Evolutionary conservation across 2,888 invertebrate genomes (phyloP).

Genomic region (Epicampocera succincta): DNA sequence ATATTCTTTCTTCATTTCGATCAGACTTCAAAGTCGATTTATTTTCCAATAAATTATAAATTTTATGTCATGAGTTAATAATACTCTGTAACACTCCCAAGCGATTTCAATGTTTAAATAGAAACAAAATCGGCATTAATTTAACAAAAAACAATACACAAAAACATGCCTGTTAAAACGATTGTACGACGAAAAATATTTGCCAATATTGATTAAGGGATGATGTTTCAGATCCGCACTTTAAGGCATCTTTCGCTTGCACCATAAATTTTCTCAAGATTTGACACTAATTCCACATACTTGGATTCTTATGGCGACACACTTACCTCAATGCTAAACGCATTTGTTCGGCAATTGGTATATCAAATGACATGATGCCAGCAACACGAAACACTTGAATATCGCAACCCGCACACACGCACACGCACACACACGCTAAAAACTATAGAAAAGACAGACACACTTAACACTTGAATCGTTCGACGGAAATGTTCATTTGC

Average conservation of each 20-base stretch:
- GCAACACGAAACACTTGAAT: background rate
- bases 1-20: too few relatives aligned
- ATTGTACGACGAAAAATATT: too few relatives aligned
- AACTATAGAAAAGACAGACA: background rate
- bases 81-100: too few relatives aligned
- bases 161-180: too few relatives aligned
- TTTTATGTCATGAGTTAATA: too few relatives aligned
- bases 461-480: background rate
- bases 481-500: conserved; percentile 22
- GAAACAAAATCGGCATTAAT: too few relatives aligned
- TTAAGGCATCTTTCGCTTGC: background rate
- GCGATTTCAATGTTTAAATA: too few relatives aligned
- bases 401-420: background rate
- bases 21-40: too few relatives aligned
- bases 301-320: conserved; percentile 15
- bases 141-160: too few relatives aligned
- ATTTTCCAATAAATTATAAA: too few relatives aligned
- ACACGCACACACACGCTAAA: background rate
- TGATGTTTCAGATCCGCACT: conserved; percentile 20
- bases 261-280: conserved; percentile 1
- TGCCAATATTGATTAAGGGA: too few relatives aligned
- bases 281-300: conserved; percentile 12
- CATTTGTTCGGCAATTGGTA: conserved; percentile 79
- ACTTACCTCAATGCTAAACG: conserved; percentile 79
- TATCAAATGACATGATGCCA: conserved; percentile 77